These are phyloP conservation scores for Myoxocephalus aenaeus DNA, from an alignment of 2,797 vertebrate species.

Conservation along the genomic window DNA sequence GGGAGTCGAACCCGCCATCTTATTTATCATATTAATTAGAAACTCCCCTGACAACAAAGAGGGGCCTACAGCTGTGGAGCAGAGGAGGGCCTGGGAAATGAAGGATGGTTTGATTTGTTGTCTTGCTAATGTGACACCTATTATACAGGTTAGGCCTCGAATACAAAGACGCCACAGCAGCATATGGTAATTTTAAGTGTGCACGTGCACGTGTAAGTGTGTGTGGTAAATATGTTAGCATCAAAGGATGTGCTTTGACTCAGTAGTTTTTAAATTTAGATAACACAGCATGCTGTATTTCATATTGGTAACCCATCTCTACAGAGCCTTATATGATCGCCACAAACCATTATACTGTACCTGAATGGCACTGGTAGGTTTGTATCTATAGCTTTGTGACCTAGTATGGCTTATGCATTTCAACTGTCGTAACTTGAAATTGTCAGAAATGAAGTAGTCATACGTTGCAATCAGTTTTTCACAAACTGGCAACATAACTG, in stretches of 20 bases:
- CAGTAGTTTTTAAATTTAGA: conserved; percentile 11
- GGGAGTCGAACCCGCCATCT: conserved; percentile 88
- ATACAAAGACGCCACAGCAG: conserved; percentile 90
- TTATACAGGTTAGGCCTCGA: conserved; percentile 96
- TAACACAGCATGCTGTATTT: conserved; percentile 26
- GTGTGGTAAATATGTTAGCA: background rate
- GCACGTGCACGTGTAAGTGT: conserved; percentile 21
- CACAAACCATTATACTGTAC: background rate
- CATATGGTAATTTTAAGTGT: conserved; percentile 89
- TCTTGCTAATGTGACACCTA: conserved; percentile 99
- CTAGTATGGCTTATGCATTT: no score
- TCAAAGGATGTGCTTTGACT: conserved; percentile 29
- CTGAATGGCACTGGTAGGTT: background rate
- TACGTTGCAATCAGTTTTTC: no score
- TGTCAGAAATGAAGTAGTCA: no score
- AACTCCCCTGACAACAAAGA: conserved; percentile 95
- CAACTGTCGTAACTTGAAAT: no score
- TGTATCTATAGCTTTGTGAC: no score
- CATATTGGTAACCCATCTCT: conserved; percentile 20
- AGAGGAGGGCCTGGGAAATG: conserved; percentile 95
- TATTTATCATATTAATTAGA: conserved; percentile 99
- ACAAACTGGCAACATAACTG: background rate
- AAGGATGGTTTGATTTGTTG: conserved; percentile 90
- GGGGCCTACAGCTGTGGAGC: conserved; percentile 93
- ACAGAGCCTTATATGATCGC: background rate